A percentile compares a stretch with the other conserved stretches of the same genome.
Conservation (phyloP, 1,140 invertebrate species). For the Neodiprion lecontei region DNA sequence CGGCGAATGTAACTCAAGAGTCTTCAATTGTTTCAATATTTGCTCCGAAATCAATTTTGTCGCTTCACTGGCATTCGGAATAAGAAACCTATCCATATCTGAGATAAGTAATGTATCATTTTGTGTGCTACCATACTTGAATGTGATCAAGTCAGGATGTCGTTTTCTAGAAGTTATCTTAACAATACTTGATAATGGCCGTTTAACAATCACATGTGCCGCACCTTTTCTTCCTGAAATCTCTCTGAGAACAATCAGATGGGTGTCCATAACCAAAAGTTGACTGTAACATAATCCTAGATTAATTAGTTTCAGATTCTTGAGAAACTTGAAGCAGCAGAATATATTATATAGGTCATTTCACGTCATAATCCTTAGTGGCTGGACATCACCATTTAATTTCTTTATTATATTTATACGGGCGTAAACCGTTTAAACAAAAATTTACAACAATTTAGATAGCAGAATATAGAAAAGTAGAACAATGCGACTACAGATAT, state of each 20-base stretch:
- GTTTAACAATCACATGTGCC: slow-evolving; percentile 83
- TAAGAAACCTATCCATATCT: slow-evolving; percentile 91
- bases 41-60: slow-evolving; percentile 82
- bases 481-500: too few species aligned
- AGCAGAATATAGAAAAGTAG: too few species aligned
- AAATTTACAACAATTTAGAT: too few species aligned
- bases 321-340: slow-evolving; percentile 15
- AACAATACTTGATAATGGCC: slow-evolving; percentile 87
- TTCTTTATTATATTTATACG: too few species aligned
- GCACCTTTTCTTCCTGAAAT: slow-evolving; percentile 76
- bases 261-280: slow-evolving; percentile 86
- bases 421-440: too few species aligned
- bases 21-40: slow-evolving; percentile 66
- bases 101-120: slow-evolving; percentile 77
- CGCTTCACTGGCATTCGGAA: slow-evolving; percentile 89
- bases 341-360: background rate
- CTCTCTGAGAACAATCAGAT: slow-evolving; percentile 88
- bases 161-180: slow-evolving; percentile 96
- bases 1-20: slow-evolving; percentile 39
- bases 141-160: slow-evolving; percentile 93
- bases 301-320: slow-evolving; percentile 19
- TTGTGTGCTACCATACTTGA: slow-evolving; percentile 84
- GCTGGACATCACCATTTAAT: too few species aligned
- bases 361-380: too few species aligned
- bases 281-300: slow-evolving; percentile 65